A percentile compares a stretch with the other conserved stretches of the same genome.
Evolutionary conservation across 2,888 invertebrate genomes (phyloP).

Genomic region (Thereva unica): DNA sequence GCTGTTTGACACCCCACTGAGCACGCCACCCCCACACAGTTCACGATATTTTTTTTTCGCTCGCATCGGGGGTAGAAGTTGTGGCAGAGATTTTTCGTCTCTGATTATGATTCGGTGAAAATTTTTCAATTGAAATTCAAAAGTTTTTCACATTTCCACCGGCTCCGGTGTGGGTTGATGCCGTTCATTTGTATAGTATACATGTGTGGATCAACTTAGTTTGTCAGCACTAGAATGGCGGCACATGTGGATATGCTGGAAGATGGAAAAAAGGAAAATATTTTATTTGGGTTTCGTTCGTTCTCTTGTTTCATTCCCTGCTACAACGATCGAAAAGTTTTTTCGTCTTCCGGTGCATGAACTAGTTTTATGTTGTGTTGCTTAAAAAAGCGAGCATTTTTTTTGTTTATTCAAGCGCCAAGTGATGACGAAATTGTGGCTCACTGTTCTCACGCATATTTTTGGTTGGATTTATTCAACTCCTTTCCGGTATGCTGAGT

Average conservation of each 20-base stretch:
- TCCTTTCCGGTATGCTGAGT: too few relatives aligned
- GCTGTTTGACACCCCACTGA: conserved; percentile 25
- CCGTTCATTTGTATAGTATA: neutral
- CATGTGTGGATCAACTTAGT: conserved; percentile 9
- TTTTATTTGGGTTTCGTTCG: conserved; percentile 11
- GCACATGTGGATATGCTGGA: neutral
- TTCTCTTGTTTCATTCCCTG: neutral
- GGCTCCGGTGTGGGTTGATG: neutral
- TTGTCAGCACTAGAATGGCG: neutral
- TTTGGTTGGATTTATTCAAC: neutral
- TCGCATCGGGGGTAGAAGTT: conserved; percentile 5
- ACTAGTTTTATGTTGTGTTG: conserved; percentile 12
- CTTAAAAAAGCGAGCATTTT: neutral
- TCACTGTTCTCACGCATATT: conserved; percentile 2
- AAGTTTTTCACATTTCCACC: conserved; percentile 3
- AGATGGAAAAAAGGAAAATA: too few relatives aligned
- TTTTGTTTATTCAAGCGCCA: conserved; percentile 32
- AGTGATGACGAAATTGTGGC: conserved; percentile 22
- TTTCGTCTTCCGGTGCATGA: conserved; percentile 15
- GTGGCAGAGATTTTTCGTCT: conserved; percentile 26
- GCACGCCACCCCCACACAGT: neutral
- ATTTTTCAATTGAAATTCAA: conserved; percentile 29
- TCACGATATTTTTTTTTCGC: neutral
- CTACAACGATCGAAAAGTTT: conserved; percentile 9
- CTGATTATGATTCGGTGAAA: conserved; percentile 30